Percentiles rank a stretch among this genome's conserved stretches.
Evolutionary conservation across 2,888 invertebrate species (phyloP).

Genomic region (Apotomis betuletana): DNA sequence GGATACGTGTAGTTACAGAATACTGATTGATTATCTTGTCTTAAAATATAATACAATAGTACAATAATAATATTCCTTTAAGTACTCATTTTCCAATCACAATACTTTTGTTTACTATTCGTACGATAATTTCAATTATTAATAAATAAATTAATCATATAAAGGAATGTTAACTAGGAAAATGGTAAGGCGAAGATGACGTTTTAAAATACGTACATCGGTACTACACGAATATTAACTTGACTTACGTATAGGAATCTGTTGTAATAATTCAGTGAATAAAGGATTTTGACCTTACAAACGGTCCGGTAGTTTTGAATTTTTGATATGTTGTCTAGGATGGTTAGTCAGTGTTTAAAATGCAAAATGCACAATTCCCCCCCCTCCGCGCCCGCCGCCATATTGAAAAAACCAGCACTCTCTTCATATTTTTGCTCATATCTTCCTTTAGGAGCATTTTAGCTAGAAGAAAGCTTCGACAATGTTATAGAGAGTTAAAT

Average conservation of each 20-base stretch:
- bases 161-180: slow-evolving; percentile 67
- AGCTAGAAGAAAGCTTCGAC: too few relatives aligned
- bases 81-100: slow-evolving; percentile 44
- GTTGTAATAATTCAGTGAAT: too few relatives aligned
- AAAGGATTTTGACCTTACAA: too few relatives aligned
- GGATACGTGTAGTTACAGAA: slow-evolving; percentile 28
- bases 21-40: slow-evolving; percentile 6
- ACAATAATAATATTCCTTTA: slow-evolving; percentile 39
- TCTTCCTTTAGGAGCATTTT: too few relatives aligned
- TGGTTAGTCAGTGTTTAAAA: too few relatives aligned
- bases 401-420: too few relatives aligned
- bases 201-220: slow-evolving; percentile 58
- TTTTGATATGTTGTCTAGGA: too few relatives aligned
- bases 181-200: slow-evolving; percentile 56
- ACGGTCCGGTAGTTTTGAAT: too few relatives aligned
- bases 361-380: too few relatives aligned
- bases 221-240: slow-evolving; percentile 52
- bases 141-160: slow-evolving; percentile 45
- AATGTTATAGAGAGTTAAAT: too few relatives aligned
- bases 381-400: too few relatives aligned
- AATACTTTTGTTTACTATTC: slow-evolving; percentile 38
- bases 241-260: slow-evolving; percentile 61
- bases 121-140: slow-evolving; percentile 32
- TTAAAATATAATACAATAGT: slow-evolving; percentile 27
- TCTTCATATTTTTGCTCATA: too few relatives aligned